A percentile compares a stretch with the other conserved stretches of the same genome.
phyloP scores from a whole-genome alignment of 2,113 vertebrate species.

The Entelurus aequoreus region DNA sequence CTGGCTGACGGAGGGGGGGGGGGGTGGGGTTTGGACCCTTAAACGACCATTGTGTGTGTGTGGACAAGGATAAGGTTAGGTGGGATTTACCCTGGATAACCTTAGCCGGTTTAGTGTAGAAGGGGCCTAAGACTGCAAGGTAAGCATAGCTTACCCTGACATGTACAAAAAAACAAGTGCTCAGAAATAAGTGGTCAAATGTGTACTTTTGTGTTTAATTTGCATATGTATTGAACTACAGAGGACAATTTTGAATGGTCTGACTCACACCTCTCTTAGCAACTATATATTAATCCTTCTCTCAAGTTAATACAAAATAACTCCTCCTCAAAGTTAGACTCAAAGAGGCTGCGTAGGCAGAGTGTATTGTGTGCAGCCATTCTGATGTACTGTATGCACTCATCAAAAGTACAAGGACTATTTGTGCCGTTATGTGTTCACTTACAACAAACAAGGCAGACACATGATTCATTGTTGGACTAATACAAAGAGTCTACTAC shows the following conservation, averaged over 20 bases:
- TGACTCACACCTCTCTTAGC: slow-evolving; percentile 16
- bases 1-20: too few species aligned
- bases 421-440: slow-evolving; percentile 8
- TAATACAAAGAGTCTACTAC: background rate
- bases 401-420: slow-evolving; percentile 13
- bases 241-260: too few species aligned
- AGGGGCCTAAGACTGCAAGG: too few species aligned
- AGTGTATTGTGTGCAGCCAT: slow-evolving; percentile 6
- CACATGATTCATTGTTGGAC: background rate
- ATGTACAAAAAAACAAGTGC: too few species aligned
- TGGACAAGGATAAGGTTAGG: too few species aligned
- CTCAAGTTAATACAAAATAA: slow-evolving; percentile 17
- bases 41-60: too few species aligned
- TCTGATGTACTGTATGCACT: slow-evolving; percentile 14
- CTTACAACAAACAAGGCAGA: background rate
- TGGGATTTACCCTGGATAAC: too few species aligned
- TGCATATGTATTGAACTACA: background rate
- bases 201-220: background rate
- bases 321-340: slow-evolving; percentile 25
- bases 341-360: slow-evolving; percentile 21
- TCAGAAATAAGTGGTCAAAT: too few species aligned
- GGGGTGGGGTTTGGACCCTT: too few species aligned
- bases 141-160: too few species aligned
- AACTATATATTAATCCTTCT: background rate
- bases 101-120: too few species aligned